Conservation (phyloP, 2,888 invertebrate genomes). For the Opisthograptis luteolata region DNA sequence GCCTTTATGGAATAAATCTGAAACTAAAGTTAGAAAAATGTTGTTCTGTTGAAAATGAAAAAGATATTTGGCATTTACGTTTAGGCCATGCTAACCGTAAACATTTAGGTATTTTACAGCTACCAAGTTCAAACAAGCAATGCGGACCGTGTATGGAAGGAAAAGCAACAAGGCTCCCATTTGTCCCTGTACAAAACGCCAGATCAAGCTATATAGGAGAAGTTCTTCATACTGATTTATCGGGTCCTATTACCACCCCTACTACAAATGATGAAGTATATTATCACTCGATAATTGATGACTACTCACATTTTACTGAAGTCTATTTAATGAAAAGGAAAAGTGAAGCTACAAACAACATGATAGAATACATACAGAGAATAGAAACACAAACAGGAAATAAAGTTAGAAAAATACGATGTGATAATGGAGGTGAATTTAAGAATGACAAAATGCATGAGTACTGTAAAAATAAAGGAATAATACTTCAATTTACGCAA, state of each 20-base stretch:
- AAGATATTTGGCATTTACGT: background rate
- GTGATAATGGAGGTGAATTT: constrained; percentile 27
- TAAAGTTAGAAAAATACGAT: constrained; percentile 25
- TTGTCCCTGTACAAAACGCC: background rate
- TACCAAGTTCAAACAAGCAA: background rate
- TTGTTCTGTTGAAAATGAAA: background rate
- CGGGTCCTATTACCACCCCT: constrained; percentile 20
- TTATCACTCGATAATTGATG: constrained; percentile 25
- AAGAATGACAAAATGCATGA: background rate
- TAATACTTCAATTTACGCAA: background rate
- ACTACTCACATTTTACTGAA: constrained; percentile 22
- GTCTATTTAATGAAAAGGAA: constrained; percentile 25
- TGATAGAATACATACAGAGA: constrained; percentile 28
- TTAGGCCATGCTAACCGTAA: constrained; percentile 4
- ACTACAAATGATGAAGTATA: constrained; percentile 23
- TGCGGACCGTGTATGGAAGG: constrained; percentile 8
- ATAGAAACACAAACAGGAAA: constrained; percentile 21
- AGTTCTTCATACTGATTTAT: constrained; percentile 23
- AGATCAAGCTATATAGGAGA: constrained; percentile 12
- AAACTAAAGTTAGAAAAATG: constrained; percentile 2
- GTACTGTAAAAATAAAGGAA: constrained; percentile 5
- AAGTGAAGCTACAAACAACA: constrained; percentile 26
- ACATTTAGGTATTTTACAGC: constrained; percentile 2
- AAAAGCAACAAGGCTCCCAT: constrained; percentile 2
- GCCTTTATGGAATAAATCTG: constrained; percentile 1